A percentile compares a stretch with the other conserved stretches of the same genome.
phyloP scores from a whole-genome alignment of 2,888 invertebrate genomes.

The Willowsia nigromaculata region DNA sequence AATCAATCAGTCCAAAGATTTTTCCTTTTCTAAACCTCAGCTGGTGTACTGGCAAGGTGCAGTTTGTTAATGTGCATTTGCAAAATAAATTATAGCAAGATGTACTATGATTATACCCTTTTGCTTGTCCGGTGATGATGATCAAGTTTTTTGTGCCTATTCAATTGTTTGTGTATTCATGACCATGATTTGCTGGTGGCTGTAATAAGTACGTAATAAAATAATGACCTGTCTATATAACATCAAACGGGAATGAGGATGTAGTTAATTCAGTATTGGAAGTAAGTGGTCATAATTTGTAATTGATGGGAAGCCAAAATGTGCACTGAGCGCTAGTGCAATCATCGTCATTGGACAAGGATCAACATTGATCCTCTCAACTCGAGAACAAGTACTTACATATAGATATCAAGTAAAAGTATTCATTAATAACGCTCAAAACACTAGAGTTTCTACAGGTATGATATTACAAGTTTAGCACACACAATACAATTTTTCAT shows the following conservation, averaged over 20 bases:
- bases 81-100: conserved; percentile 10
- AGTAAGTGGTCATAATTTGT: conserved; percentile 38
- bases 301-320: conserved; percentile 27
- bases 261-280: conserved; percentile 30
- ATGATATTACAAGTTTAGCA: background rate
- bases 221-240: conserved; percentile 64
- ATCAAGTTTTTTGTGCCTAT: conserved; percentile 30
- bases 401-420: background rate
- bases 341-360: background rate
- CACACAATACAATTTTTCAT: background rate
- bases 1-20: background rate
- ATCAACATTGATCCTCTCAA: background rate
- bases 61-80: background rate
- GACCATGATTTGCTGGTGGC: conserved; percentile 33
- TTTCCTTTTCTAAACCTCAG: background rate
- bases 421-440: background rate
- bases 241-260: conserved; percentile 24
- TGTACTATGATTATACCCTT: conserved; percentile 17
- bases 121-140: background rate
- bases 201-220: conserved; percentile 62
- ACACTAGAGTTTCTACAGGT: background rate
- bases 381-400: background rate
- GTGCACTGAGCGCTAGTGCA: background rate
- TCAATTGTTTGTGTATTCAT: conserved; percentile 43
- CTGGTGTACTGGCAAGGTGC: background rate